Evolutionary conservation across 2,797 vertebrate genomes (phyloP).

Genomic region (Hydrophis major): DNA sequence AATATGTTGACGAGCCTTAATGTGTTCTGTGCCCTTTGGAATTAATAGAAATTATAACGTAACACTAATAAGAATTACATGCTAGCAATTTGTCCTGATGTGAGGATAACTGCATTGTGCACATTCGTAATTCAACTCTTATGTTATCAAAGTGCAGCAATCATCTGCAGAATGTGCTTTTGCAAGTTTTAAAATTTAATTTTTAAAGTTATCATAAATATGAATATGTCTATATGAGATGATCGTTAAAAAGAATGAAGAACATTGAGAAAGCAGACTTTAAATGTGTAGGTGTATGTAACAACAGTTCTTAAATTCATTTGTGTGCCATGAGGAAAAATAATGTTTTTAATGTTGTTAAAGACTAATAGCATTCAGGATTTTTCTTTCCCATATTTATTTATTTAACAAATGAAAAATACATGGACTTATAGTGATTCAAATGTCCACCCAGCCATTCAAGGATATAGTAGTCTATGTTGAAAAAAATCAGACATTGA

Average conservation of each 20-base stretch:
- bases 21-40: constrained; percentile 58
- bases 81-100: constrained; percentile 79
- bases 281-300: constrained; percentile 20
- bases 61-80: constrained; percentile 79
- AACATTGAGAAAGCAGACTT: constrained; percentile 56
- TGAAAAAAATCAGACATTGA: too few relatives aligned
- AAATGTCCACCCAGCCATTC: too few relatives aligned
- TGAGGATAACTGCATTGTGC: constrained; percentile 71
- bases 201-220: constrained; percentile 69
- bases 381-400: neutral
- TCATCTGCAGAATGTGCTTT: constrained; percentile 64
- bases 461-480: too few relatives aligned
- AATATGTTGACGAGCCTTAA: constrained; percentile 83
- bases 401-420: too few relatives aligned
- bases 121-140: constrained; percentile 53
- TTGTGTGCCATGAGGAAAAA: constrained; percentile 13
- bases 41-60: constrained; percentile 80
- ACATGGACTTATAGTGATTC: too few relatives aligned
- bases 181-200: constrained; percentile 71
- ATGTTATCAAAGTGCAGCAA: constrained; percentile 60
- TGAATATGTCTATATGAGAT: constrained; percentile 72
- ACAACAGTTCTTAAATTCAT: neutral
- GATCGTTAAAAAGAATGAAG: constrained; percentile 46
- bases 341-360: constrained; percentile 26
- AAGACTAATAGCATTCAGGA: neutral